Evolutionary conservation across 2,888 invertebrate species (phyloP), one percentile per base, ranked within the genome.

Genomic region (Lycia hirtaria): DNA sequence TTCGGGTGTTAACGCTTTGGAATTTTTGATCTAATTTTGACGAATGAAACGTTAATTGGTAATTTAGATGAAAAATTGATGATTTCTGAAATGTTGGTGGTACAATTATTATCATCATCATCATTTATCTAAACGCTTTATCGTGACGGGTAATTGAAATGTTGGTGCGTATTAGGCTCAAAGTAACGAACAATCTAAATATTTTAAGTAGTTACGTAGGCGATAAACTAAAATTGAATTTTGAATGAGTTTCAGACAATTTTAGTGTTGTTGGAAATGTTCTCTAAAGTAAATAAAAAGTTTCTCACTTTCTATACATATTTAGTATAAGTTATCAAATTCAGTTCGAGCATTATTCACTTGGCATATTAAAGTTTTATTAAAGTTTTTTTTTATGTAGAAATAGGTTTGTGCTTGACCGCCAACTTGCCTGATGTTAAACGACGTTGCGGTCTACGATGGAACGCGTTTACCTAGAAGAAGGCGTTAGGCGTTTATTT

Each of bases 361-460:
- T 58, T 38, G 43, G 44, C 37, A 12, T 50, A 45, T 59, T 54
- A 52, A 35, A 59, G 54, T 45, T 50, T 40, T 45, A 57, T 52
- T 57, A 40, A 59, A 59, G 44, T 54, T 59, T 41, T 45, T 28
- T 14, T 50, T n/a, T n/a, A n/a, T n/a, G n/a, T n/a, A n/a, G n/a
- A n/a, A n/a, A n/a, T n/a, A n/a, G n/a, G n/a, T n/a, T n/a, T n/a
- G n/a, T n/a, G n/a, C n/a, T n/a, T n/a, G n/a, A n/a, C n/a, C n/a
- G n/a, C n/a, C n/a, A n/a, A n/a, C n/a, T n/a, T n/a, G n/a, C n/a
- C n/a, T n/a, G n/a, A n/a, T n/a, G n/a, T n/a, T n/a, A n/a, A n/a
- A n/a, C n/a, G n/a, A n/a, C n/a, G n/a, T n/a, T n/a, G n/a, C n/a
- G n/a, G n/a, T n/a, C n/a, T n/a, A n/a, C n/a, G n/a, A n/a, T n/a